Base-by-base conservation (phyloP, 2,113 vertebrate species). In the Neodontobutis hainanensis region DNA sequence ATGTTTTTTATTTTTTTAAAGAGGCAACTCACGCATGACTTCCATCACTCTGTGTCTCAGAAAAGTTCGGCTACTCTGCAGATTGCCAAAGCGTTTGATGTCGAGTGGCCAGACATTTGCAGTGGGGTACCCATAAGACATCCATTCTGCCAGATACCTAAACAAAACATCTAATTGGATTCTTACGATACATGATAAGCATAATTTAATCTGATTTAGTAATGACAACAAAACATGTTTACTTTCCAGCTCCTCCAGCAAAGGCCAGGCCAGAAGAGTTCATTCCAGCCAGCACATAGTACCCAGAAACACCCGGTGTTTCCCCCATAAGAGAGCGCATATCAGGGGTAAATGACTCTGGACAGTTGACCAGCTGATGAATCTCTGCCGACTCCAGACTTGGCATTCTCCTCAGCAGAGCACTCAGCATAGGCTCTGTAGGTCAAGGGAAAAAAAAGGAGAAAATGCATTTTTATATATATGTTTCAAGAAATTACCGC, bases 11-110 rank as follows among this genome's bases (percentile, higher is more conserved):
- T n/a, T n/a, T n/a, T n/a, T n/a, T n/a, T 5, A 46, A 8, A 47
- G 8, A 65, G 51, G n/a, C 8, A 43, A 95, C 97, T 96, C 82
- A 99, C 97, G 97, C 96, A 96, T 97, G 44, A 99, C 97, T 87
- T 99, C 97, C 97, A 99, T 99, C 60, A 99, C 97, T 1, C 97
- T 92, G 82, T 99, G 97, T 8, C 97, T 93, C 50, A 99, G 90
- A 87, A 99, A 99, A 8, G 97, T 99, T 4, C 97, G 94, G 63
- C 97, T 99, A 91, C 97, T 97, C 89, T 99, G 97, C 11, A 99
- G 92, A 68, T 92, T 91, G 0, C 97, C 97, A 35, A 99, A 99
- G 65, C 97, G 95, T 15, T 97, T 97, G 87, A 99, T 83, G 81
- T 99, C 97, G 87, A 99, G 82, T 0, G 95, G 92, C 97, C 97